phyloP scores from a whole-genome alignment of 2,888 invertebrate species.

The Volucella inflata region DNA sequence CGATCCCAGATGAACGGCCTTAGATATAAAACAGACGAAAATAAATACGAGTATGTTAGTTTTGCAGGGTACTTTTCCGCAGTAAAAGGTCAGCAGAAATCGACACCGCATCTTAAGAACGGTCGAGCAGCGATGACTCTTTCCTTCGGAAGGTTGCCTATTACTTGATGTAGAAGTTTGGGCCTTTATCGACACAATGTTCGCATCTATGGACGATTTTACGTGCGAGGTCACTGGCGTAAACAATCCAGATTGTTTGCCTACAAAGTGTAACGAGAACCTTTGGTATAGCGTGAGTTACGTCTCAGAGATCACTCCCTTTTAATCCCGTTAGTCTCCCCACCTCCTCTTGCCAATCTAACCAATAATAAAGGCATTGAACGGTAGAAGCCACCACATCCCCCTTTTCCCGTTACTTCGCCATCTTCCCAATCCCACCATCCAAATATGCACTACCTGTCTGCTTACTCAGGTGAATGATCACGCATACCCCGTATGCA shows the following conservation, averaged over 20 bases:
- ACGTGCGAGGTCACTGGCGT: slow-evolving; percentile 32
- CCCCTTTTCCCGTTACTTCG: no score
- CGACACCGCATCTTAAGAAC: slow-evolving; percentile 59
- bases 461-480: no score
- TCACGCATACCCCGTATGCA: no score
- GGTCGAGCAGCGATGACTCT: slow-evolving; percentile 31
- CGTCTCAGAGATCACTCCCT: no score
- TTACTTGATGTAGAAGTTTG: slow-evolving; percentile 49
- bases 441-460: no score
- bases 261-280: slow-evolving; percentile 52
- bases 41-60: slow-evolving; percentile 34
- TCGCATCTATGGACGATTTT: no score
- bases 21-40: slow-evolving; percentile 34
- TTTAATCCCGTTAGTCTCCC: no score
- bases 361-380: no score
- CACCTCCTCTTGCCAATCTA: no score
- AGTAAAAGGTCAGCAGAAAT: slow-evolving; percentile 56
- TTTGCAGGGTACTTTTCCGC: slow-evolving; percentile 57
- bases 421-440: no score
- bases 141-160: slow-evolving; percentile 8
- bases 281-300: no score
- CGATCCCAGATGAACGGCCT: slow-evolving; percentile 63
- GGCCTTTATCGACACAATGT: slow-evolving; percentile 6
- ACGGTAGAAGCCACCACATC: no score
- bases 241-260: slow-evolving; percentile 59